These are phyloP conservation scores for Salticus scenicus DNA, from an alignment of 2,888 invertebrate species.

Conservation along the genomic window DNA sequence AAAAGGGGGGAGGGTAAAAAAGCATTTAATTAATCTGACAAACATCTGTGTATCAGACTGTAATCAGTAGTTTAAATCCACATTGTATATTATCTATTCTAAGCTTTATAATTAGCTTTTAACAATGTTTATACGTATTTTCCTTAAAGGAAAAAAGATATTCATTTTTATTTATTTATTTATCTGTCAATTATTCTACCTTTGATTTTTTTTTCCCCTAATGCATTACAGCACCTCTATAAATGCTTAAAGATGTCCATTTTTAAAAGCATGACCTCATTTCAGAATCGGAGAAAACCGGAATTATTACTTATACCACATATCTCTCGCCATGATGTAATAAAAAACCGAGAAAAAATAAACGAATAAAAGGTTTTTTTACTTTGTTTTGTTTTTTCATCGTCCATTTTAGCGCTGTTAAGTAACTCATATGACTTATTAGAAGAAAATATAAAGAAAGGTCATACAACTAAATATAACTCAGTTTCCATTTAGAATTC, in stretches of 20 bases:
- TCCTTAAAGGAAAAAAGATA: background rate
- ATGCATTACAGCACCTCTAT: background rate
- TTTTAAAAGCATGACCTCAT: slow-evolving; percentile 14
- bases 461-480: too few relatives aligned
- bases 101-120: background rate
- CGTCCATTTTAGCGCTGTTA: too few relatives aligned
- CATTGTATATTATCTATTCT: background rate
- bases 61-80: too few relatives aligned
- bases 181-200: background rate
- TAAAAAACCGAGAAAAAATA: too few relatives aligned
- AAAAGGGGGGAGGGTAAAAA: too few relatives aligned
- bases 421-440: too few relatives aligned
- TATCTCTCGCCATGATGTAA: background rate
- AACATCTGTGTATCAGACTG: too few relatives aligned
- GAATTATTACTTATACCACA: background rate
- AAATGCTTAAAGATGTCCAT: background rate
- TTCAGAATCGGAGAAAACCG: background rate
- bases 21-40: too few relatives aligned
- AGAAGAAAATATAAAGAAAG: too few relatives aligned
- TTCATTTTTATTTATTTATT: background rate
- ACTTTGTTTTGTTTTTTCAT: too few relatives aligned
- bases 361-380: too few relatives aligned
- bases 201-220: background rate
- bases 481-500: too few relatives aligned
- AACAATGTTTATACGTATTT: slow-evolving; percentile 2